Evolutionary conservation across 1,140 invertebrate genomes (phyloP).

Genomic region (Apolygus lucorum): DNA sequence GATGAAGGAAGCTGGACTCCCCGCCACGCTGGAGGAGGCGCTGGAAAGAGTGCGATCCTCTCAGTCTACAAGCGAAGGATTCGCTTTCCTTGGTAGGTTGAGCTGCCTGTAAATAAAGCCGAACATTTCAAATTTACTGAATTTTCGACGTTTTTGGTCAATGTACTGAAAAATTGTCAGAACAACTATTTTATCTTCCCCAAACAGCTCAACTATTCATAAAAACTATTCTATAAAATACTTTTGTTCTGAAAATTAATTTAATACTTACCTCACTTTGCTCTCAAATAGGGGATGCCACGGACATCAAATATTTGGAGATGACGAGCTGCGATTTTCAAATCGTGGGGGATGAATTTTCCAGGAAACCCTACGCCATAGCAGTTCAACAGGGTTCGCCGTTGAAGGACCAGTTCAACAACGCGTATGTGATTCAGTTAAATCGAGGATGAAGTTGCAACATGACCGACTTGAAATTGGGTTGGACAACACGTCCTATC

Average conservation of each 20-base stretch:
- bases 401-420: conserved; percentile 82
- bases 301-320: conserved; percentile 76
- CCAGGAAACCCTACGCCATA: conserved; percentile 90
- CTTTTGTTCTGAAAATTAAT: neutral
- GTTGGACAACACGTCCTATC: too few relatives aligned
- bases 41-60: conserved; percentile 65
- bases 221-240: too few relatives aligned
- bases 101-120: neutral
- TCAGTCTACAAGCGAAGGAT: conserved; percentile 68
- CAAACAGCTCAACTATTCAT: too few relatives aligned
- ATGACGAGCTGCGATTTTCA: conserved; percentile 86
- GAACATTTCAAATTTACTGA: too few relatives aligned
- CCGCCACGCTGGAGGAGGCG: conserved; percentile 65
- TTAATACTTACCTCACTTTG: neutral
- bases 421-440: conserved; percentile 72
- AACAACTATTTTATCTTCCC: too few relatives aligned
- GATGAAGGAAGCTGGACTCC: conserved; percentile 83
- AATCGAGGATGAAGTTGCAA: too few relatives aligned
- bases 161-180: too few relatives aligned
- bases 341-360: conserved; percentile 91
- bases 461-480: too few relatives aligned
- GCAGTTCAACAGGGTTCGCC: conserved; percentile 93
- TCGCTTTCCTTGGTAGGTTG: conserved; percentile 73
- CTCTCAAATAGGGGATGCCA: conserved; percentile 90
- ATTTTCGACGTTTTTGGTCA: too few relatives aligned